phyloP scores from a whole-genome alignment of 2,113 vertebrate genomes.

The Lagopus muta region DNA sequence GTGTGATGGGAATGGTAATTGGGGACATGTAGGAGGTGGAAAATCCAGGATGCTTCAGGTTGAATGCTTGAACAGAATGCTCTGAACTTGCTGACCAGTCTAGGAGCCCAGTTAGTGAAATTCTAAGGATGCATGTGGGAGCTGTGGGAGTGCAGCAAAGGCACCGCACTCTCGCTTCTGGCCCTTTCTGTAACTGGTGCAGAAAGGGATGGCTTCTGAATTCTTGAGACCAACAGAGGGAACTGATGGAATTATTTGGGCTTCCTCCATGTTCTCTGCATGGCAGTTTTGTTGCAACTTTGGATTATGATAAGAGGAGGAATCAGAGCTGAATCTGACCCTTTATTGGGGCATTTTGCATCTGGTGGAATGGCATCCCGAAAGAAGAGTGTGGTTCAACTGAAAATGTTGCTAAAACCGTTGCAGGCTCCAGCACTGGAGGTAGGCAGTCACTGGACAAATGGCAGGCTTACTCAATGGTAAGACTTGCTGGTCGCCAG shows the following conservation, averaged over 20 bases:
- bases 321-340: background rate
- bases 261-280: background rate
- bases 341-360: background rate
- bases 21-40: background rate
- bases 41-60: background rate
- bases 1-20: background rate
- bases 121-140: background rate
- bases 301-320: background rate
- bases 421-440: background rate
- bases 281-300: rapidly evolving
- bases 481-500: background rate
- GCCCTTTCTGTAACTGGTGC: background rate
- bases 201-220: background rate
- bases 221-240: background rate
- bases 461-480: background rate
- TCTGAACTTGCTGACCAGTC: background rate
- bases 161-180: background rate
- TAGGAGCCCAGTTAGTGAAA: background rate
- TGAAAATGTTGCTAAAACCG: background rate
- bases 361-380: background rate
- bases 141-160: background rate
- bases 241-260: background rate
- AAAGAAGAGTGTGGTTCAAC: background rate
- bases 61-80: background rate
- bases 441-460: background rate